A percentile compares a stretch with the other conserved stretches of the same genome.
These are phyloP conservation scores for Paraescarpia echinospica DNA, from an alignment of 1,140 invertebrate genomes.

Conservation along the genomic window DNA sequence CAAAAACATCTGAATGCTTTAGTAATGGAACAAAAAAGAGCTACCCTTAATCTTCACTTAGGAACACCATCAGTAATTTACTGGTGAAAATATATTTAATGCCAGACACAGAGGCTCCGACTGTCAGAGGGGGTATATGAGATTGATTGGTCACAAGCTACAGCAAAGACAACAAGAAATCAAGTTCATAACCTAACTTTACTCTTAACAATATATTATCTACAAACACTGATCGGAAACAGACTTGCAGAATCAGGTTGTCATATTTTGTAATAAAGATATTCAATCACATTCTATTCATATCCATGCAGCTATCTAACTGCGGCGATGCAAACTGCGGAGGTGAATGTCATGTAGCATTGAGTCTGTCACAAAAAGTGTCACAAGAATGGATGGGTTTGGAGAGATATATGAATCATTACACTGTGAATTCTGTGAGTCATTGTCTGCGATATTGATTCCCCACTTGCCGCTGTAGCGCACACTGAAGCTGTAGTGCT, in stretches of 20 bases:
- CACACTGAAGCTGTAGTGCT: conserved; percentile 22
- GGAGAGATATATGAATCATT: background rate
- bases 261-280: too few species aligned
- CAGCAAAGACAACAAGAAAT: background rate
- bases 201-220: background rate
- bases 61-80: background rate
- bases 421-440: background rate
- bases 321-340: background rate
- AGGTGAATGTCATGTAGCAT: background rate
- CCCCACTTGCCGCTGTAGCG: conserved; percentile 28
- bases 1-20: background rate
- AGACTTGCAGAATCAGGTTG: background rate
- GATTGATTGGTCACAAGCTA: background rate
- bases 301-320: background rate
- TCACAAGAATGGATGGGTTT: background rate
- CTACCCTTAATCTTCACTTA: background rate
- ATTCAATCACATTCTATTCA: background rate
- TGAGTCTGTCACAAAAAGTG: background rate
- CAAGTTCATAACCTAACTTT: background rate
- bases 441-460: conserved; percentile 10
- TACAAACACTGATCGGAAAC: background rate
- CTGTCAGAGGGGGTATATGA: background rate
- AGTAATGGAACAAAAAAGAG: background rate
- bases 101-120: background rate
- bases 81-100: background rate